Evolutionary conservation across 2,113 vertebrate species (phyloP).

Genomic region (Upupa epops): DNA sequence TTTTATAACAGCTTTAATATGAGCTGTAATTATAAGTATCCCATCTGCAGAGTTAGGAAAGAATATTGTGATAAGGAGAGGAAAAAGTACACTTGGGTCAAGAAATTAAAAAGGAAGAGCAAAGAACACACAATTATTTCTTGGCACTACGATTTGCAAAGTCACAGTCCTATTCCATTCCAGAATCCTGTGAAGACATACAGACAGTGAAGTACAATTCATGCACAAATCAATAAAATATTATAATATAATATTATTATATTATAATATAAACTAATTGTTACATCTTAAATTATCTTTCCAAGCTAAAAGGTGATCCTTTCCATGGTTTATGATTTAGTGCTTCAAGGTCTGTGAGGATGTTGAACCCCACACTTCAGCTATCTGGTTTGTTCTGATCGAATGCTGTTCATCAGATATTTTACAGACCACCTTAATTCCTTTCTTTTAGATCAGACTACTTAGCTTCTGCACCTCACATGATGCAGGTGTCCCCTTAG

Average conservation of each 20-base stretch:
- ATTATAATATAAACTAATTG: slow-evolving; percentile 30
- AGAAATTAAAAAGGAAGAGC: slow-evolving; percentile 29
- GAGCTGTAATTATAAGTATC: slow-evolving; percentile 43
- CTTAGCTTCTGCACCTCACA: slow-evolving; percentile 64
- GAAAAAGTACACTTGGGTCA: slow-evolving; percentile 20
- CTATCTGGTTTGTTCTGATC: background rate
- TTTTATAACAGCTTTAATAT: slow-evolving; percentile 35
- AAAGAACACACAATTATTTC: slow-evolving; percentile 31
- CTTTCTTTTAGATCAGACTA: slow-evolving; percentile 55
- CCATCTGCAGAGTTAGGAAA: slow-evolving; percentile 37
- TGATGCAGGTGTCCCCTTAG: slow-evolving; percentile 65
- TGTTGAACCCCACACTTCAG: background rate
- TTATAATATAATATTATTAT: no score
- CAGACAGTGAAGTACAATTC: background rate
- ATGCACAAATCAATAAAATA: background rate
- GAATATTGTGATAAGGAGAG: slow-evolving; percentile 20
- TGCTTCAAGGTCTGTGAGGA: background rate
- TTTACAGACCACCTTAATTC: slow-evolving; percentile 55
- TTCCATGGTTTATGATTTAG: background rate
- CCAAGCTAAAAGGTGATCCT: background rate
- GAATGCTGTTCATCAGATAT: slow-evolving; percentile 60
- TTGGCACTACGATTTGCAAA: background rate
- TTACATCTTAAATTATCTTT: background rate
- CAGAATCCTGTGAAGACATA: background rate
- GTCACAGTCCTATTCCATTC: background rate